Evolutionary conservation across 2,797 vertebrate species (phyloP), one percentile per base, ranked within the genome.

Genomic region (Ptychobarbus kaznakovi): DNA sequence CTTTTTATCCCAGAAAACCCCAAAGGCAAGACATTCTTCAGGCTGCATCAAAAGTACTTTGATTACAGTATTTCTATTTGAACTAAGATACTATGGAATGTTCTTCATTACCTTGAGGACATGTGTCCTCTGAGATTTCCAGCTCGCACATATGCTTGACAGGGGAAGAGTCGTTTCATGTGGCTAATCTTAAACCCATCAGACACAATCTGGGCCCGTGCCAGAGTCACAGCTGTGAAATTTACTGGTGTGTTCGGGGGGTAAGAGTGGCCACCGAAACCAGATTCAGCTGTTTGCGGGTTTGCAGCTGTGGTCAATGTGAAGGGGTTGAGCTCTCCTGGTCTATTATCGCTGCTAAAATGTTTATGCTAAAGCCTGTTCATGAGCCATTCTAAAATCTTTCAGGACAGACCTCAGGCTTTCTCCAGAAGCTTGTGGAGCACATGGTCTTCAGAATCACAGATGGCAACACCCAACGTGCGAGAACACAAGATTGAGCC

Each of bases 211-310:
- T 92, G 92, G 92, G 92, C 78, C 76, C 2, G 12, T 82, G 92
- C 92, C 92, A 82, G 83, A 91, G 87, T 89, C 92, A 90, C 92
- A 94, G 94, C 94, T 93, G 93, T 93, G 93, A 93, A 92, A 94
- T 94, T 93, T 92, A 91, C 94, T 94, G 91, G 92, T 81, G 89
- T 87, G 86, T 90, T 91, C 81, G 18, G 77, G 74, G 88, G 89
- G 90, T 35, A 61, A 87, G 58, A 82, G 65, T 35, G 89, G 86
- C 82, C 82, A 90, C 86, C 86, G 82, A 90, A 91, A 88, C 90
- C 82, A 82, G 89, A 84, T 90, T 95, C 94, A 94, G 94, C 95
- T 95, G 94, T 93, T 90, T 88, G 88, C 68, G 76, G 66, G 88
- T 89, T 90, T 91, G 92, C 93, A 95, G 94, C 94, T 95, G 94